phyloP scores from a whole-genome alignment of 2,888 invertebrate species.

The Sipha maydis region DNA sequence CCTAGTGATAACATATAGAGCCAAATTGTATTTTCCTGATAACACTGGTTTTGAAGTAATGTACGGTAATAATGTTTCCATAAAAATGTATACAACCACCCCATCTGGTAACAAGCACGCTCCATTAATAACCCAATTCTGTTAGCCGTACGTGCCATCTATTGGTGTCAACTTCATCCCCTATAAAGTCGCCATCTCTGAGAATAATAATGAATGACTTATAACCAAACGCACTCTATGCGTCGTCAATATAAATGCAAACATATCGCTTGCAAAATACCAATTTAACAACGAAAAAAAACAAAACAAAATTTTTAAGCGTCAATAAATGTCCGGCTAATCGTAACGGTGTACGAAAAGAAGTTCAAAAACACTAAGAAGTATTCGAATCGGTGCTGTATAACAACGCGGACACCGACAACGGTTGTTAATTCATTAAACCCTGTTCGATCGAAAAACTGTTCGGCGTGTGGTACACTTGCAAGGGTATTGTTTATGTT shows the following conservation, averaged over 20 bases:
- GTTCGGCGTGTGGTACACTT: conserved; percentile 27
- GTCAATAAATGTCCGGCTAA: neutral
- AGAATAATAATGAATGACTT: conserved; percentile 19
- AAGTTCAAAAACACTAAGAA: neutral
- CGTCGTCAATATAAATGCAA: neutral
- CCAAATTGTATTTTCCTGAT: too few relatives aligned
- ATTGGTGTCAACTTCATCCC: neutral
- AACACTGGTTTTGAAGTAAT: too few relatives aligned
- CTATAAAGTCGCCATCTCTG: conserved; percentile 43
- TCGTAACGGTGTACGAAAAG: neutral
- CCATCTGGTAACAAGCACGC: conserved; percentile 3
- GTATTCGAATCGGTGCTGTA: neutral
- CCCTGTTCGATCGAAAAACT: neutral
- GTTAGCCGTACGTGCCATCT: conserved; percentile 13
- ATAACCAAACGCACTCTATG: conserved; percentile 10
- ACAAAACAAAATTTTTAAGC: neutral
- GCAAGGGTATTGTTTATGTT: conserved; percentile 24
- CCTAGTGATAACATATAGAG: too few relatives aligned
- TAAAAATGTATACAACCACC: neutral
- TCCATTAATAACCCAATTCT: neutral
- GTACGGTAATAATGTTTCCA: neutral
- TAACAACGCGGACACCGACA: neutral
- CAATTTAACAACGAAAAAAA: neutral
- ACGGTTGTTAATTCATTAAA: neutral
- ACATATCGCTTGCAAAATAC: neutral